These are phyloP conservation scores for Fregetta grallaria DNA, from an alignment of 2,113 vertebrate species.

Conservation along the genomic window DNA sequence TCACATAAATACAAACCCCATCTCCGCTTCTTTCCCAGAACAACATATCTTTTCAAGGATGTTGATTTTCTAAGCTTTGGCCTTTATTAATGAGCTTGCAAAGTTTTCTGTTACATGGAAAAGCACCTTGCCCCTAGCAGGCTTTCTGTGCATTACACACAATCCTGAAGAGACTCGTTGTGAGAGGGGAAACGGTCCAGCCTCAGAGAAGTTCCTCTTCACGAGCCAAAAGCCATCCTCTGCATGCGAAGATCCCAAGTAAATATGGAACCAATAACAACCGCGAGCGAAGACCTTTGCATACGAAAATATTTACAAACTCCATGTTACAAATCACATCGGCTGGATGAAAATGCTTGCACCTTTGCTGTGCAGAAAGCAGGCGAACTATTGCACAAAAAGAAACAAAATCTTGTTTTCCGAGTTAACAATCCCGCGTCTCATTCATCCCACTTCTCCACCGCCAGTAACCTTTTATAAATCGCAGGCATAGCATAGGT, in stretches of 20 bases:
- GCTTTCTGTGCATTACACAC: background rate
- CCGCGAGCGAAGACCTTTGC: background rate
- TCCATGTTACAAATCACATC: background rate
- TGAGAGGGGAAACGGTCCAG: background rate
- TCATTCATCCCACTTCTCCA: background rate
- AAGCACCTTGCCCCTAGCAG: background rate
- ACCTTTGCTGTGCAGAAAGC: background rate
- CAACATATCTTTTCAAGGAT: background rate
- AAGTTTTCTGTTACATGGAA: background rate
- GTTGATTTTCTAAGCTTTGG: background rate
- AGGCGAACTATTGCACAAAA: background rate
- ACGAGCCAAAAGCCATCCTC: background rate
- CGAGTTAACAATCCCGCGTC: background rate
- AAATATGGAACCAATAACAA: constrained; percentile 32
- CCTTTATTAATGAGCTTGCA: background rate
- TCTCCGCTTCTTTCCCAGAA: background rate
- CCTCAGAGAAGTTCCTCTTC: background rate
- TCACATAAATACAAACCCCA: background rate
- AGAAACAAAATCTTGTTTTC: background rate
- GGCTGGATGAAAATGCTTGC: background rate
- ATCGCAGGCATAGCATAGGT: background rate
- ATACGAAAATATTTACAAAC: background rate
- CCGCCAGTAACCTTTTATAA: background rate
- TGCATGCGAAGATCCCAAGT: background rate
- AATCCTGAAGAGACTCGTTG: background rate